A percentile compares a stretch with the other conserved stretches of the same genome.
These are phyloP conservation scores for Xerus rutilus DNA, from an alignment of 2,797 vertebrate species.

Conservation along the genomic window DNA sequence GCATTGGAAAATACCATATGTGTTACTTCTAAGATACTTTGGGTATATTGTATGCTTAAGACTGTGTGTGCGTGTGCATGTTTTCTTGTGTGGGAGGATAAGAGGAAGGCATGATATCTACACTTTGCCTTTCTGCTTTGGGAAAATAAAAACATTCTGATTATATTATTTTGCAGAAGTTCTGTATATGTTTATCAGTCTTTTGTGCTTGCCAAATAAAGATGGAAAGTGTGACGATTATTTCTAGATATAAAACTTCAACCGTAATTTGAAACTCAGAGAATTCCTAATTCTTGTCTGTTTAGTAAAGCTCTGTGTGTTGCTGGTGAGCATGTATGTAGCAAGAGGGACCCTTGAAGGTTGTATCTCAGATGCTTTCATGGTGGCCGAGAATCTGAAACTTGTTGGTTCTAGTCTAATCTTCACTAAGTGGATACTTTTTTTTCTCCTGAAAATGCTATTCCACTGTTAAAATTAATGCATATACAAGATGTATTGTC, in stretches of 20 bases:
- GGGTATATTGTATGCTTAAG: neutral
- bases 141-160: slow-evolving; percentile 13
- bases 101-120: neutral
- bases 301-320: neutral
- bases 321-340: neutral
- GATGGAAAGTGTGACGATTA: neutral
- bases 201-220: slow-evolving; percentile 19
- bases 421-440: neutral
- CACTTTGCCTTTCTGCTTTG: neutral
- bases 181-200: neutral
- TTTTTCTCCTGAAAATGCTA: neutral
- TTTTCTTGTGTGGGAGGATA: neutral
- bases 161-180: neutral
- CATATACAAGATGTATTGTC: neutral
- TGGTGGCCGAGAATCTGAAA: slow-evolving; percentile 13
- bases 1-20: neutral
- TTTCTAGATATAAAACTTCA: slow-evolving; percentile 31
- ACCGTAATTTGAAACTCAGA: neutral
- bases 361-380: neutral
- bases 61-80: neutral
- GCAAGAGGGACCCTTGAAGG: neutral
- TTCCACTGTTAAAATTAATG: slow-evolving; percentile 59
- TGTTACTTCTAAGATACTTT: neutral
- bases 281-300: neutral
- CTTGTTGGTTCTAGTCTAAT: slow-evolving; percentile 48